A percentile compares a stretch with the other conserved stretches of the same genome.
These are phyloP conservation scores for Myathropa florea DNA, from an alignment of 2,888 invertebrate genomes.

Conservation along the genomic window DNA sequence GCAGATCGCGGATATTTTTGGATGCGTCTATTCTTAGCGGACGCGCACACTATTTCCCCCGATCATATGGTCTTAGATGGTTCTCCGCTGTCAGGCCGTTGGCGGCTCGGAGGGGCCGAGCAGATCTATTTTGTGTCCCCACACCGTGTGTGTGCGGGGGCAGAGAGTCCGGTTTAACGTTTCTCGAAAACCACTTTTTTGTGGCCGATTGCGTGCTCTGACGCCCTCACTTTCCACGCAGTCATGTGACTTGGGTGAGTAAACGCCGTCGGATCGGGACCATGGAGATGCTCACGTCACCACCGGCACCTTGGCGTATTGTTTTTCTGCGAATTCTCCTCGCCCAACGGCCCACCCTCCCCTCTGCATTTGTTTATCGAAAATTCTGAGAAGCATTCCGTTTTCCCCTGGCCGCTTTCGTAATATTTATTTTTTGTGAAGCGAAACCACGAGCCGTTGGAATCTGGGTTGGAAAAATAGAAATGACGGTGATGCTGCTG, in stretches of 20 bases:
- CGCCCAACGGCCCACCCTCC: not conserved
- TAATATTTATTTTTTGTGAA: conserved; percentile 26
- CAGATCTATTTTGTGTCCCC: conserved; percentile 28
- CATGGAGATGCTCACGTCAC: conserved; percentile 15
- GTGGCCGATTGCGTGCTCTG: conserved; percentile 16
- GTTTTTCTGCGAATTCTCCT: not conserved
- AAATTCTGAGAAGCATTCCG: not conserved
- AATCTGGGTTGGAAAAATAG: conserved; percentile 36
- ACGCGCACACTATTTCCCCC: conserved; percentile 9
- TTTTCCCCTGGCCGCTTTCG: conserved; percentile 2
- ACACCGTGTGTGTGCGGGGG: not conserved
- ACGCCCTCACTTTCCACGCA: conserved; percentile 7
- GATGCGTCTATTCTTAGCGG: conserved; percentile 47
- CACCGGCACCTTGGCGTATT: not conserved
- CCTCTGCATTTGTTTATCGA: not conserved
- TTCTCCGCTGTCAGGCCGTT: conserved; percentile 15
- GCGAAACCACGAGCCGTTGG: not conserved
- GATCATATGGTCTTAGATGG: conserved; percentile 35
- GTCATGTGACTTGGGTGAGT: conserved; percentile 24
- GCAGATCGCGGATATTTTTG: conserved; percentile 43
- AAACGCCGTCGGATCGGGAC: not conserved
- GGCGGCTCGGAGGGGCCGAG: not conserved
- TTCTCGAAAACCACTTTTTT: conserved; percentile 17
- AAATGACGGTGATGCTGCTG: conserved; percentile 23
- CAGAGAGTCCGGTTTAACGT: conserved; percentile 5